Evolutionary conservation across 2,797 vertebrate genomes (phyloP).

Genomic region (Chaetophractus vellerosus): DNA sequence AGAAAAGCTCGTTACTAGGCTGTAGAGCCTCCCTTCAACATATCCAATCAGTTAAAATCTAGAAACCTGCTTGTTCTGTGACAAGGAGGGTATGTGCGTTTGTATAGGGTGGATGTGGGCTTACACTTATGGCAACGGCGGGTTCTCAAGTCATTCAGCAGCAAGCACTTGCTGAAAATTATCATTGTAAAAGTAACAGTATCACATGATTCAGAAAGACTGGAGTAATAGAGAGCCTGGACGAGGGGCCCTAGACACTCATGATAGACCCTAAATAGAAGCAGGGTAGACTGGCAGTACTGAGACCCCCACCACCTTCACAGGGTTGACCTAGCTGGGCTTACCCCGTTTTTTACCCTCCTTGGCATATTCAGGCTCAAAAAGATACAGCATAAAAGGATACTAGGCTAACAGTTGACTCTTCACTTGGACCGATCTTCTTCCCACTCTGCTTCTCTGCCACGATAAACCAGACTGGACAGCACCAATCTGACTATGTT

Average conservation of each 20-base stretch:
- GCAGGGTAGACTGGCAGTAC: neutral
- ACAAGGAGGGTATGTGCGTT: neutral
- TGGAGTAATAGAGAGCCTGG: neutral
- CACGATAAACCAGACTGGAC: neutral
- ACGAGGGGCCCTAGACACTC: neutral
- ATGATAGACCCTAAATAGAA: neutral
- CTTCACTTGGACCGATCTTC: neutral
- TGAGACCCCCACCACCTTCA: rapidly evolving
- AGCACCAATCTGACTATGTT: neutral
- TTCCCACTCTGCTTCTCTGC: neutral
- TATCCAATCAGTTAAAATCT: neutral
- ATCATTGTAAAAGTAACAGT: neutral
- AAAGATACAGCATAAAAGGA: neutral
- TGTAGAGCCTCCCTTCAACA: neutral
- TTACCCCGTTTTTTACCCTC: rapidly evolving
- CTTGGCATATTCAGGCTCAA: neutral
- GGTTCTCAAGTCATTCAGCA: neutral
- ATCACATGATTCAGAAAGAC: neutral
- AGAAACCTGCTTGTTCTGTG: neutral
- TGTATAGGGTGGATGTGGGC: neutral
- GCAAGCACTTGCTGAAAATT: neutral
- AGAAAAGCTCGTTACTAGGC: neutral
- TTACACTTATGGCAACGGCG: neutral
- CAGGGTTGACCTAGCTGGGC: neutral
- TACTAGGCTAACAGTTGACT: neutral